Evolutionary conservation across 1,140 invertebrate genomes (phyloP).

Genomic region (Pogonomyrmex californicus): DNA sequence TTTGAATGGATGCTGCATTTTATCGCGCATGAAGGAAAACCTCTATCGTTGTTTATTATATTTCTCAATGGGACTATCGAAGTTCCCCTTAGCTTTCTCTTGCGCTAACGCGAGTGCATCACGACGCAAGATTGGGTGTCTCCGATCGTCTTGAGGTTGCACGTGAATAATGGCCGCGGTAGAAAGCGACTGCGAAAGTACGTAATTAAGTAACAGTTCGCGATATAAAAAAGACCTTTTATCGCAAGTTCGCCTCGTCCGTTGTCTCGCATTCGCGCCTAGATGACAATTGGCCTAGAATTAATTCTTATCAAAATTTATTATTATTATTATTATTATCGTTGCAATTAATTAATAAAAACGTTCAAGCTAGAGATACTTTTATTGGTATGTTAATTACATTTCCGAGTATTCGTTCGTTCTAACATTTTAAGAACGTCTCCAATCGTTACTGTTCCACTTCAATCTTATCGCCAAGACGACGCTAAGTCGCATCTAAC

Average conservation of each 20-base stretch:
- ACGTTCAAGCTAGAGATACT: not conserved
- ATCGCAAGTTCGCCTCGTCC: not conserved
- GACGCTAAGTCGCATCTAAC: not conserved
- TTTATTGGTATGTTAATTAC: not conserved
- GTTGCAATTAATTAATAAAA: not conserved
- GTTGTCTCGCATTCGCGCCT: not conserved
- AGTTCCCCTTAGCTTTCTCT: slow-evolving; percentile 54
- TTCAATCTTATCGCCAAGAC: slow-evolving; percentile 13
- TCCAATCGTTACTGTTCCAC: not conserved
- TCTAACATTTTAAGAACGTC: not conserved
- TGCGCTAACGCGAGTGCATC: slow-evolving; percentile 10
- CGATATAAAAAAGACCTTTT: slow-evolving; percentile 26
- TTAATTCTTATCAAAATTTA: not conserved
- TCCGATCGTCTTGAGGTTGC: slow-evolving; percentile 59
- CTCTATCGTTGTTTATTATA: slow-evolving; percentile 1
- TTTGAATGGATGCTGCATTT: slow-evolving; percentile 8
- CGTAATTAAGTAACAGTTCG: slow-evolving; percentile 55
- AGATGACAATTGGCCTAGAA: not conserved
- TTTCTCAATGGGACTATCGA: slow-evolving; percentile 18
- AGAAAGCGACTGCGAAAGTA: slow-evolving; percentile 62
- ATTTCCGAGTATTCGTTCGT: not conserved
- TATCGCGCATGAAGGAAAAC: not conserved
- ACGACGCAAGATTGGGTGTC: slow-evolving; percentile 41
- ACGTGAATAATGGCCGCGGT: slow-evolving; percentile 46
- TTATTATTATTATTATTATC: not conserved